A percentile compares a stretch with the other conserved stretches of the same genome.
These are phyloP conservation scores for Oxyruncus cristatus DNA, from an alignment of 2,113 vertebrate species.

Conservation along the genomic window DNA sequence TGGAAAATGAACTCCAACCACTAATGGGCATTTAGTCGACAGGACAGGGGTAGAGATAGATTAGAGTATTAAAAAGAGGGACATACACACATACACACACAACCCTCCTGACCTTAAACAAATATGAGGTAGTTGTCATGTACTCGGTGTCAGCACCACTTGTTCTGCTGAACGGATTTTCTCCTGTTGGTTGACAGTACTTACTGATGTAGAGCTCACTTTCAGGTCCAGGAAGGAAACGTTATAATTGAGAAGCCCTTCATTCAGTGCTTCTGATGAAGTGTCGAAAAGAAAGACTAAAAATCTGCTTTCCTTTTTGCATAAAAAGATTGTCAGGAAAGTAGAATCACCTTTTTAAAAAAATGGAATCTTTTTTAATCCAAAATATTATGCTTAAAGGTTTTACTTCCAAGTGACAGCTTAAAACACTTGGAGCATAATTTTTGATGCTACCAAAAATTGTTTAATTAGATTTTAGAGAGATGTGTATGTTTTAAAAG, in stretches of 20 bases:
- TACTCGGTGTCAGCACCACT: background rate
- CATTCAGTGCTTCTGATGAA: background rate
- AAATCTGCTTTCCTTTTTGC: background rate
- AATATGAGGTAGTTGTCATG: rapidly evolving
- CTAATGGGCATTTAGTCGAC: background rate
- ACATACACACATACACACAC: rapidly evolving
- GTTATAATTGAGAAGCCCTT: background rate
- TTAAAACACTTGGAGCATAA: background rate
- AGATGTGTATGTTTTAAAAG: background rate
- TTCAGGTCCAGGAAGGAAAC: background rate
- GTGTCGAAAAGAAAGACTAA: background rate
- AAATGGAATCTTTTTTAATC: background rate
- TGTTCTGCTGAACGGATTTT: background rate
- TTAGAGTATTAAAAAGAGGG: background rate
- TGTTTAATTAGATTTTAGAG: background rate
- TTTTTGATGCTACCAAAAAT: background rate
- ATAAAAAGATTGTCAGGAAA: background rate
- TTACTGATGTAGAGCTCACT: background rate
- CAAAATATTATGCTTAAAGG: background rate
- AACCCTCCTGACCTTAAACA: background rate
- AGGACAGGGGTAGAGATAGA: background rate
- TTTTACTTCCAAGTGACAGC: background rate
- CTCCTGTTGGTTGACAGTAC: background rate
- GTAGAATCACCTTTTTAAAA: background rate
- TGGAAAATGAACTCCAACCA: background rate